Conservation (phyloP, 2,797 vertebrate genomes). For the Pseudochromis fuscus region DNA sequence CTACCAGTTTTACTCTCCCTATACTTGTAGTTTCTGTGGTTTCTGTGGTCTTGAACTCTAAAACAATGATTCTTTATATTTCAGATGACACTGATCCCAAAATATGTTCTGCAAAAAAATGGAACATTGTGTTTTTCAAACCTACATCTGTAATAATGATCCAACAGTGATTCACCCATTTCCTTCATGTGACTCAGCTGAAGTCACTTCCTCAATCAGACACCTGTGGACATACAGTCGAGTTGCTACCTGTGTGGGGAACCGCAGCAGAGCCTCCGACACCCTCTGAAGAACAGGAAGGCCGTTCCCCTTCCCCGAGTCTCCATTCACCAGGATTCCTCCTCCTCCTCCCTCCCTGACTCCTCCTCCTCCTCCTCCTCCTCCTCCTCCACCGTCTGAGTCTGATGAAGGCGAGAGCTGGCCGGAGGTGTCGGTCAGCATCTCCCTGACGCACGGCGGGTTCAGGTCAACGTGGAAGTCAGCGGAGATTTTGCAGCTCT, state of each 20-base stretch:
- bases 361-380: constrained; percentile 48
- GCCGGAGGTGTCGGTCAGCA: constrained; percentile 83
- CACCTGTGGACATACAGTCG: neutral
- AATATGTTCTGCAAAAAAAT: neutral
- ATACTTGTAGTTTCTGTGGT: neutral
- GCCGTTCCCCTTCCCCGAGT: constrained; percentile 60
- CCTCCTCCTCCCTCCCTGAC: constrained; percentile 45
- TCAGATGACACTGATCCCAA: neutral
- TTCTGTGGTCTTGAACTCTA: neutral
- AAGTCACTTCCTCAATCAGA: constrained; percentile 27
- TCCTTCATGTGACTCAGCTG: constrained; percentile 15
- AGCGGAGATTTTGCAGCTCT: constrained; percentile 95
- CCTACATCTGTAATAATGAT: neutral
- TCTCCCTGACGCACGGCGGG: constrained; percentile 88
- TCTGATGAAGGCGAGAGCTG: constrained; percentile 72
- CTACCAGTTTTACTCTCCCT: neutral
- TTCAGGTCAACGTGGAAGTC: constrained; percentile 98
- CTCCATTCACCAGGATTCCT: constrained; percentile 62
- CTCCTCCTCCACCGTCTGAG: constrained; percentile 61
- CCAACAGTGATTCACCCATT: constrained; percentile 6
- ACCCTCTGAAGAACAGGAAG: constrained; percentile 87
- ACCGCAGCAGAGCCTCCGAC: constrained; percentile 87
- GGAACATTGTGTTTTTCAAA: constrained; percentile 11
- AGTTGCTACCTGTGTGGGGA: constrained; percentile 88
- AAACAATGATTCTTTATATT: neutral